Base-by-base conservation (phyloP, 2,888 invertebrate species). In the Meliscaeva auricollis region DNA sequence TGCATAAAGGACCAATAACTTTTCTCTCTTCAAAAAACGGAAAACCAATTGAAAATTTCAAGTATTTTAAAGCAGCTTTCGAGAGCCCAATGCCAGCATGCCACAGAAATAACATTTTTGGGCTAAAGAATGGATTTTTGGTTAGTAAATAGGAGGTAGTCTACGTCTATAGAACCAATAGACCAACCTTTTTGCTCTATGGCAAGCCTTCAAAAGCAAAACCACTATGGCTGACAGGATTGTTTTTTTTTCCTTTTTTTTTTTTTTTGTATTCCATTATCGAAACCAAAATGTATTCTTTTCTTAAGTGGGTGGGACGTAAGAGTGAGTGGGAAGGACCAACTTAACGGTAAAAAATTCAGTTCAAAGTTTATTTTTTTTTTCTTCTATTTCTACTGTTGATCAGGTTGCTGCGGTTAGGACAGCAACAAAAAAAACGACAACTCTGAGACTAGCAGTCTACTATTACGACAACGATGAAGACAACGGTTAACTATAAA, bases 11-110 rank as follows among this genome's bases (percentile, higher is more conserved):
- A 85, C 80, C 84, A 85, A 79, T 76, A 85, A 85, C 75, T 84
- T 75, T 83, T 26, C 66, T 54, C 68, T 76, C 35, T 38, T 13
- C 4, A 38, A 41, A 48, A 66, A 80, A 76, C 72, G 75, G 72
- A 76, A 81, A 79, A 68, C 80, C 80, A 84, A 80, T 84, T 84
- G 84, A 85, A 85, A 56, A 76, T 75, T 72, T 80, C 60, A 85
- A 85, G 84, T 76, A 80, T 76, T 74, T 62, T 52, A 48, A 56
- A 69, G 41, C 48, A 66, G 75, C 52, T 48, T 35, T 50, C 15
- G 66, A 66, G 48, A 58, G 64, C 38, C 38, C 17, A 20, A 30
- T 11, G 11, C 11, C 15, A 26, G 11, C 44, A 64, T 17, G 35
- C 76, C 66, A 66, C 74, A 78, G 46, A 60, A 78, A 78, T 78